These are phyloP conservation scores for Ceratosolen solmsi DNA, from an alignment of 1,140 invertebrate genomes.

Conservation along the genomic window DNA sequence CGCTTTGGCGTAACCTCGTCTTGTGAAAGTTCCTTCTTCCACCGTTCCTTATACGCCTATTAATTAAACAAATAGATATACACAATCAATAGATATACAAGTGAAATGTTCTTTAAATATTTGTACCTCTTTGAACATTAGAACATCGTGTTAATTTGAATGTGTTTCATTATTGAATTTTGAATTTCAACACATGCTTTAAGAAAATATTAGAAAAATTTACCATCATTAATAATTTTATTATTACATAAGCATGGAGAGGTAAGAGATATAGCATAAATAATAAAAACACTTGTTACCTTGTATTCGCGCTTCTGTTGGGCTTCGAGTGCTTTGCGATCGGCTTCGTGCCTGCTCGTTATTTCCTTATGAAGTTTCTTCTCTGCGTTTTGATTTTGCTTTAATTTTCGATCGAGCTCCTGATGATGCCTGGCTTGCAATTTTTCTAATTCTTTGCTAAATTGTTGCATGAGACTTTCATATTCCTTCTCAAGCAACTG, in stretches of 20 bases:
- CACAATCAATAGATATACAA: too few relatives aligned
- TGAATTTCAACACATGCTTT: too few relatives aligned
- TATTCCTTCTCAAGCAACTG: conserved; percentile 97
- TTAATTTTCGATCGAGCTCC: conserved; percentile 91
- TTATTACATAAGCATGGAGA: too few relatives aligned
- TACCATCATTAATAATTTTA: too few relatives aligned
- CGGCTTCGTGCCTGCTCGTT: conserved; percentile 88
- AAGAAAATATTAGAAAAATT: too few relatives aligned
- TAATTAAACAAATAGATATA: conserved; percentile 20
- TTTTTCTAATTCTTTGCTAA: conserved; percentile 93
- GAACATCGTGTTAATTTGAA: too few relatives aligned
- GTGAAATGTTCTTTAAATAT: too few relatives aligned
- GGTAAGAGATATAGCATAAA: too few relatives aligned
- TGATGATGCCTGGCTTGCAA: conserved; percentile 90
- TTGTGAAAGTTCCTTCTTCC: conserved; percentile 93
- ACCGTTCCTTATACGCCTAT: conserved; percentile 92
- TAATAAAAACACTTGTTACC: conserved; percentile 58
- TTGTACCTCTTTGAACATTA: too few relatives aligned
- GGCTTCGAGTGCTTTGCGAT: conserved; percentile 89
- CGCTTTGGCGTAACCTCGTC: conserved; percentile 94
- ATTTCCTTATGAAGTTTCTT: conserved; percentile 97
- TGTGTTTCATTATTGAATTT: too few relatives aligned
- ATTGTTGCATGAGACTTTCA: conserved; percentile 90
- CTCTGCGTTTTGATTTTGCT: conserved; percentile 90
- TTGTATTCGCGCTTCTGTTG: conserved; percentile 99